phyloP scores from a whole-genome alignment of 2,113 vertebrate species.

The Micronycteris hirsuta region DNA sequence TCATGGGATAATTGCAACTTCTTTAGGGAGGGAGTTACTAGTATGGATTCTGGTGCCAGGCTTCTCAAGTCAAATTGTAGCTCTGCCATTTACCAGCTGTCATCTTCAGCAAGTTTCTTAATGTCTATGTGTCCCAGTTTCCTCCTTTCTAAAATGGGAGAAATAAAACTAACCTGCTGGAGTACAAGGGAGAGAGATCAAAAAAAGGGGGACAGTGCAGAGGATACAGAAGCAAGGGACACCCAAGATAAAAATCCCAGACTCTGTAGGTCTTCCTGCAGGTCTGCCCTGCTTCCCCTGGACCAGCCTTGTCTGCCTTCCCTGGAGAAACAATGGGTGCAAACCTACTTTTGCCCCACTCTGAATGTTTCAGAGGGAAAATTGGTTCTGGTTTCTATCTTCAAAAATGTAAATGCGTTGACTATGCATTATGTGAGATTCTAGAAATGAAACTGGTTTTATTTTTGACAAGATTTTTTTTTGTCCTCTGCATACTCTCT shows the following conservation, averaged over 20 bases:
- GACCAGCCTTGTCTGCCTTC: not conserved
- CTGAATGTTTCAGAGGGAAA: not conserved
- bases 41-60: not conserved
- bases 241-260: not conserved
- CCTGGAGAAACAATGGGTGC: not conserved
- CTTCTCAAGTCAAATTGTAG: not conserved
- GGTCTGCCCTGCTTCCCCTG: not conserved
- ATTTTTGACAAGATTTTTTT: slow-evolving; percentile 51
- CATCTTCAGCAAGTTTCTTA: not conserved
- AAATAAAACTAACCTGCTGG: not conserved
- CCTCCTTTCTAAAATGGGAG: not conserved
- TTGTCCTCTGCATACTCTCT: not conserved
- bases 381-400: not conserved
- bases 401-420: not conserved
- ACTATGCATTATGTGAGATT: slow-evolving; percentile 3
- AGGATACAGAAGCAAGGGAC: not conserved
- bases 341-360: not conserved
- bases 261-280: not conserved
- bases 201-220: not conserved
- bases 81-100: not conserved
- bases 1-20: not conserved
- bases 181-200: not conserved
- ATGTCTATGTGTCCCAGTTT: not conserved
- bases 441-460: slow-evolving; percentile 46
- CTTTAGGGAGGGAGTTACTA: not conserved